phyloP scores from a whole-genome alignment of 1,140 invertebrate genomes.

The Cepaea nemoralis region DNA sequence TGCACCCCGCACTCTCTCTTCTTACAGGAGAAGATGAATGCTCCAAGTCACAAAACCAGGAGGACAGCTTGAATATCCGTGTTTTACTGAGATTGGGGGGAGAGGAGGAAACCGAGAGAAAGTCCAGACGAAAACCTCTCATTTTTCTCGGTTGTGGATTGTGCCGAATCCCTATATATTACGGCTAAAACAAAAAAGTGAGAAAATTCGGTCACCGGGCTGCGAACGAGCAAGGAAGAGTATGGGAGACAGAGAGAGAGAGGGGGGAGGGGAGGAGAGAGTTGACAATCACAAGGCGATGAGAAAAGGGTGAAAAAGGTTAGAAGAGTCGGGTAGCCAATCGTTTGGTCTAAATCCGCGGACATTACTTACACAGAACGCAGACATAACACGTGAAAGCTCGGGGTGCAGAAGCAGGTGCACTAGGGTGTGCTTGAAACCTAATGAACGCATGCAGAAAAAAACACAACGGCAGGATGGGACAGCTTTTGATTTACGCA shows the following conservation, averaged over 20 bases:
- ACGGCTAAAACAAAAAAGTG: neutral
- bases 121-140: conserved; percentile 2
- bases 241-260: neutral
- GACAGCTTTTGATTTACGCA: too few relatives aligned
- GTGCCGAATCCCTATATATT: neutral
- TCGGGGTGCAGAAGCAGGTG: too few relatives aligned
- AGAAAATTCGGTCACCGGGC: neutral
- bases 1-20: neutral
- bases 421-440: too few relatives aligned
- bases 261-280: neutral
- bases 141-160: neutral
- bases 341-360: neutral
- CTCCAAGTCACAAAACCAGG: neutral
- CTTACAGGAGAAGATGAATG: neutral
- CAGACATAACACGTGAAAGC: too few relatives aligned
- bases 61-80: neutral
- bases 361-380: neutral
- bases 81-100: neutral
- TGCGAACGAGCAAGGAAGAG: too few relatives aligned
- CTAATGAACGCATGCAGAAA: too few relatives aligned
- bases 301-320: neutral
- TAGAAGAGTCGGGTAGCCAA: neutral
- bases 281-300: too few relatives aligned
- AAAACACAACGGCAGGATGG: too few relatives aligned
- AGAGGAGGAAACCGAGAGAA: neutral